phyloP scores from a whole-genome alignment of 2,888 invertebrate species.

The Euclidia mi region DNA sequence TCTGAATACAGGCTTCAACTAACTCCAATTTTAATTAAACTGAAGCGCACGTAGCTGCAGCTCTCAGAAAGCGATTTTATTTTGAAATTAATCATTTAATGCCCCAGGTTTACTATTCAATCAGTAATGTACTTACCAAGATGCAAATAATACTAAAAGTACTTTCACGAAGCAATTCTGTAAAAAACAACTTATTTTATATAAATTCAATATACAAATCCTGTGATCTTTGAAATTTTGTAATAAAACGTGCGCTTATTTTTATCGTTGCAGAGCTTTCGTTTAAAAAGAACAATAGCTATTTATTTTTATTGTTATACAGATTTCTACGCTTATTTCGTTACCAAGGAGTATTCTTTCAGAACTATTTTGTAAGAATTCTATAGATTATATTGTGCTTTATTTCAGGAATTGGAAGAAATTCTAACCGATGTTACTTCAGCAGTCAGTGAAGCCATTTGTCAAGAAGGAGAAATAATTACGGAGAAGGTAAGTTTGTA shows the following conservation, averaged over 20 bases:
- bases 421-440: constrained; percentile 97
- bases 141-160: too few relatives aligned
- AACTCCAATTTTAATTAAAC: constrained; percentile 74
- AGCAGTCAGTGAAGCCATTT: constrained; percentile 96
- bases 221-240: too few relatives aligned
- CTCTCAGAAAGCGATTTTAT: constrained; percentile 43
- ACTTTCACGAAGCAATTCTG: too few relatives aligned
- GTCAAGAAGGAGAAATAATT: constrained; percentile 96
- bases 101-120: too few relatives aligned
- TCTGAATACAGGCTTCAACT: constrained; percentile 56
- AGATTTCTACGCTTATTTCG: neutral
- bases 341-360: too few relatives aligned
- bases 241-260: constrained; percentile 3
- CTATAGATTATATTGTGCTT: constrained; percentile 26
- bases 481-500: constrained; percentile 93
- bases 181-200: too few relatives aligned
- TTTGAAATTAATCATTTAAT: constrained; percentile 37
- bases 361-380: neutral
- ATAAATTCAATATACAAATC: too few relatives aligned
- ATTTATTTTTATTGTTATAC: neutral
- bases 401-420: constrained; percentile 96
- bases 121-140: too few relatives aligned
- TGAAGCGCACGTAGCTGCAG: constrained; percentile 53
- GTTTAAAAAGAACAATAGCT: neutral
- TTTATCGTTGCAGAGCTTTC: neutral